Evolutionary conservation across 2,797 vertebrate genomes (phyloP).

Genomic region (Semotilus atromaculatus): DNA sequence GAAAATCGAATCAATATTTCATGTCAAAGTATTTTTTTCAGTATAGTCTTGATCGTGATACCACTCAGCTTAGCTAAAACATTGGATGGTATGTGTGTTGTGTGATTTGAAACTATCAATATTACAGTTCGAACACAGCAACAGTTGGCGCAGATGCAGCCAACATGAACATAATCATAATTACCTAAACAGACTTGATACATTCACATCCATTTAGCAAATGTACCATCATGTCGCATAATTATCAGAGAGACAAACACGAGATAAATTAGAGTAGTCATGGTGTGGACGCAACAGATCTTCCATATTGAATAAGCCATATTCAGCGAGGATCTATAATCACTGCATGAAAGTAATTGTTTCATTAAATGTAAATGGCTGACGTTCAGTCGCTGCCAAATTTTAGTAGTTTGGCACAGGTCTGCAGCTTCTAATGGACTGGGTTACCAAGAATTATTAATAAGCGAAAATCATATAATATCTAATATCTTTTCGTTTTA

Average conservation of each 20-base stretch:
- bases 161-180: conserved; percentile 30
- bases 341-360: conserved; percentile 73
- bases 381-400: conserved; percentile 48
- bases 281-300: conserved; percentile 20
- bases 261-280: conserved; percentile 16
- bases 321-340: conserved; percentile 72
- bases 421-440: conserved; percentile 39
- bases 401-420: conserved; percentile 34
- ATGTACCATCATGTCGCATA: conserved; percentile 28
- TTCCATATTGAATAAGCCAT: conserved; percentile 62
- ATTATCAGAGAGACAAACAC: conserved; percentile 45
- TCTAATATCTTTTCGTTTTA: conserved; percentile 42
- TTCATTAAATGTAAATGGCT: conserved; percentile 71
- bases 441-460: conserved; percentile 52
- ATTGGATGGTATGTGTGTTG: neutral
- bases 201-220: neutral
- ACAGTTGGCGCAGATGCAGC: neutral
- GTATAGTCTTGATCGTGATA: neutral
- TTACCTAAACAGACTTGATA: conserved; percentile 27
- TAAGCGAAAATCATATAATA: conserved; percentile 49
- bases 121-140: neutral
- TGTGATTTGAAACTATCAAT: neutral
- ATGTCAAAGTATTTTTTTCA: neutral
- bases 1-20: neutral
- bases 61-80: neutral